Evolutionary conservation across 2,797 vertebrate genomes (phyloP), one percentile per base, ranked within the genome.

Genomic region (Falco naumanni): DNA sequence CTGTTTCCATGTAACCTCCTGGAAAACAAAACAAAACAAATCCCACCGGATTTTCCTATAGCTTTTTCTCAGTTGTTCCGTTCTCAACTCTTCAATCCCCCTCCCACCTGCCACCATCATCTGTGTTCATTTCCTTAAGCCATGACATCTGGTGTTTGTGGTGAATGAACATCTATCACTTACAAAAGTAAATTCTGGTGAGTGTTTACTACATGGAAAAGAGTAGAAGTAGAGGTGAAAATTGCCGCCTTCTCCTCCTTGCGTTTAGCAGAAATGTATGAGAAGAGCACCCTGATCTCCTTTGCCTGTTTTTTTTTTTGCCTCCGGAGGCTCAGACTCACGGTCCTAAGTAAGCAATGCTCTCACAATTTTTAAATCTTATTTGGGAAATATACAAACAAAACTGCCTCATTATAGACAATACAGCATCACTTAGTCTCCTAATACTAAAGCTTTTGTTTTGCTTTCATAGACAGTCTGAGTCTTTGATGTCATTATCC

Each of bases 1-100:
- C 99, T 1, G 98, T 96, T 97, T 99, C 99, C 97, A 99, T 99
- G 87, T 99, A 97, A 63, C 98, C 99, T 90, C 99, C 99, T 99
- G 97, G 75, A 96, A 94, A 94, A 92, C 19, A 56, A 85, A 80
- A 68, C 31, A 90, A 87, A 45, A 1, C 13, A 84, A 77, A n/a
- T 8, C 6, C 14, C 18, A 34, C 16, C 1, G 5, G 72, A 51
- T 94, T 89, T 92, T 83, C 26, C 45, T 28, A 41, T 64, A 20
- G 47, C 31, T 93, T 53, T 87, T 61, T 82, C 57, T 41, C 37
- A 65, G 10, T 59, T 71, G 13, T 33, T 65, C 10, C 9, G 37
- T 87, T 12, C 21, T 75, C 33, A 85, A 43, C 19, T 6, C 26
- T 76, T 53, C 43, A 53, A 31, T 54, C 25, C 16, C 6, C 7